A percentile compares a stretch with the other conserved stretches of the same genome.
Evolutionary conservation across 2,113 vertebrate genomes (phyloP).

Genomic region (Pavo muticus): DNA sequence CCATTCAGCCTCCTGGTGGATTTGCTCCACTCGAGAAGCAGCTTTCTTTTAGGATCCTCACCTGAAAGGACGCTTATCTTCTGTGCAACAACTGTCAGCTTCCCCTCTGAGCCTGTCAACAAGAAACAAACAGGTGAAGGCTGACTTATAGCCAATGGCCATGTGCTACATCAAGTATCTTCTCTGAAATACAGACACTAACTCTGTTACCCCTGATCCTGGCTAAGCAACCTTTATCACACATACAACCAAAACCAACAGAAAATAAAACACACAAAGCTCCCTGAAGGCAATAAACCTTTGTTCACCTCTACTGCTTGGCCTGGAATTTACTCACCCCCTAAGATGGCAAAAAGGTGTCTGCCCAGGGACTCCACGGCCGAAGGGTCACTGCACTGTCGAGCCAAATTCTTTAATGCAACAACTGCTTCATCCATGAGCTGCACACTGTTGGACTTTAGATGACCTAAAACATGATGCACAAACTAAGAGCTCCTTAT

Average conservation of each 20-base stretch:
- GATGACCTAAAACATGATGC: constrained; percentile 83
- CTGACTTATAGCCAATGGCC: neutral
- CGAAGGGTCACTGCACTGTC: constrained; percentile 90
- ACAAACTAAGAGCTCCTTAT: neutral
- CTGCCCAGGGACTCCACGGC: constrained; percentile 87
- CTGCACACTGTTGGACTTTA: constrained; percentile 93
- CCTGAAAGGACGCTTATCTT: constrained; percentile 97
- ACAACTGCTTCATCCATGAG: constrained; percentile 93
- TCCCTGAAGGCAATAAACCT: neutral
- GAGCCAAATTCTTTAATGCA: constrained; percentile 90
- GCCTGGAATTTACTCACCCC: constrained; percentile 79
- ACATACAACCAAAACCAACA: neutral
- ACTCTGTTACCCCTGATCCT: neutral
- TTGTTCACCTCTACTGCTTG: neutral
- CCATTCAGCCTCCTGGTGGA: neutral
- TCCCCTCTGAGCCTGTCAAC: constrained; percentile 93
- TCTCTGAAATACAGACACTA: neutral
- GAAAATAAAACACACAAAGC: neutral
- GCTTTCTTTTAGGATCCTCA: constrained; percentile 54
- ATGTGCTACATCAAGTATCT: neutral
- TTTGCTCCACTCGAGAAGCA: neutral
- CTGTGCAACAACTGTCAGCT: constrained; percentile 92
- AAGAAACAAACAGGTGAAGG: neutral
- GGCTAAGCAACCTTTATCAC: neutral
- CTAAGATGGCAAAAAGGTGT: constrained; percentile 93